These are phyloP conservation scores for Nesoenas mayeri DNA, from an alignment of 2,113 vertebrate species.

Conservation along the genomic window DNA sequence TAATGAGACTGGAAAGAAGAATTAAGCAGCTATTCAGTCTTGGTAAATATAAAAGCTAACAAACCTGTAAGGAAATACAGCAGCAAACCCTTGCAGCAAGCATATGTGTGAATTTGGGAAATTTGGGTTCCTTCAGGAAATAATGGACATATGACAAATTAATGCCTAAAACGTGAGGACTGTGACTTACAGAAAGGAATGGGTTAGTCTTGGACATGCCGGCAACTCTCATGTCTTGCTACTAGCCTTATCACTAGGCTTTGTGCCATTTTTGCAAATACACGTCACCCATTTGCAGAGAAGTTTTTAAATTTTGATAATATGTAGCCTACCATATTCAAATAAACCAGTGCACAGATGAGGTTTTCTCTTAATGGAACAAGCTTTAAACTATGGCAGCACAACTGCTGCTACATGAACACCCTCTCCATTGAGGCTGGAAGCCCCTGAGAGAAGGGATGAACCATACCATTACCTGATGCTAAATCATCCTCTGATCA, in stretches of 20 bases:
- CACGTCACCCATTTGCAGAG: neutral
- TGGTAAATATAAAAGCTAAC: neutral
- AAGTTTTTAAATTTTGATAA: neutral
- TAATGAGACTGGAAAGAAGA: neutral
- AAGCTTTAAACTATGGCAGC: neutral
- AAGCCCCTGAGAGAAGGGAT: neutral
- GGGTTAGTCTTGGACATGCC: neutral
- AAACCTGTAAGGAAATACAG: neutral
- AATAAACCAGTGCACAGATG: neutral
- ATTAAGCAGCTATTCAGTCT: neutral
- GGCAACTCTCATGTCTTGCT: neutral
- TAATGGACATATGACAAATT: neutral
- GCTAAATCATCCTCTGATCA: neutral
- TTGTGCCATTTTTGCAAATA: neutral
- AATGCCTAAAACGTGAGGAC: neutral
- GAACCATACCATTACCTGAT: neutral
- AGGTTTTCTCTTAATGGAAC: neutral
- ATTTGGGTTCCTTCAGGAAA: neutral
- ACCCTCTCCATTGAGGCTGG: neutral
- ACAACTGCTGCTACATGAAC: neutral
- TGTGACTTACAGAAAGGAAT: neutral
- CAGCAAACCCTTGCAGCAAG: neutral
- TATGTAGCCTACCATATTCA: neutral
- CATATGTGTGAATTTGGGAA: neutral
- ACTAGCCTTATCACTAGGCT: neutral